These are phyloP conservation scores for Gonioctena quinquepunctata DNA, from an alignment of 1,140 invertebrate genomes.

Conservation along the genomic window DNA sequence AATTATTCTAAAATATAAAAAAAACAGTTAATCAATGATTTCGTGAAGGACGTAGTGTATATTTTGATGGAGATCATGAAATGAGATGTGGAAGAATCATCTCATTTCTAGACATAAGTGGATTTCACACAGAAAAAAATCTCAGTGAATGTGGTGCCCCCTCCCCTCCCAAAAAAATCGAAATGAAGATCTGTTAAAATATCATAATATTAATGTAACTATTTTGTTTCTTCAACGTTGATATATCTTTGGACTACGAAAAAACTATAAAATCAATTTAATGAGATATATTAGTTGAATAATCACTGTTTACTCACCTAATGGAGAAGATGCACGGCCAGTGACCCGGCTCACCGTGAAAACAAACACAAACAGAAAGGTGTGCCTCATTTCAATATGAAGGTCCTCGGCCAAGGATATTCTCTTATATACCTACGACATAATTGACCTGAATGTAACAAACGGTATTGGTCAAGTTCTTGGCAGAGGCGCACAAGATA, in stretches of 20 bases:
- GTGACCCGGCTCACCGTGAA: conserved; percentile 5
- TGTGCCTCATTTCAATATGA: conserved; percentile 27
- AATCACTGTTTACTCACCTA: conserved; percentile 6
- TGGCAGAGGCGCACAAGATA: not conserved
- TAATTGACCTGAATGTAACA: conserved; percentile 23
- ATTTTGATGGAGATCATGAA: no score
- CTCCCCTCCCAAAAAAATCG: no score
- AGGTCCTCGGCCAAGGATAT: not conserved
- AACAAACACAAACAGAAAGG: conserved; percentile 15
- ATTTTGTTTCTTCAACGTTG: not conserved
- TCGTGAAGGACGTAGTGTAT: no score
- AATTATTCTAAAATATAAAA: no score
- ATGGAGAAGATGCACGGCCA: not conserved
- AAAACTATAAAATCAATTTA: not conserved
- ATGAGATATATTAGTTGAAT: not conserved
- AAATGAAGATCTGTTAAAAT: not conserved
- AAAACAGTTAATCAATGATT: no score
- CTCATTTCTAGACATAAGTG: no score
- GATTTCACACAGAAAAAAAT: no score
- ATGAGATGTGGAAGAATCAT: no score
- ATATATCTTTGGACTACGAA: not conserved
- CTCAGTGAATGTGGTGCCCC: no score
- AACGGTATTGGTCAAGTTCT: conserved; percentile 25
- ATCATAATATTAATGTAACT: not conserved
- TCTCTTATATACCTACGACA: conserved; percentile 22